These are phyloP conservation scores for Catharus ustulatus DNA, from an alignment of 2,797 vertebrate genomes.

Conservation along the genomic window DNA sequence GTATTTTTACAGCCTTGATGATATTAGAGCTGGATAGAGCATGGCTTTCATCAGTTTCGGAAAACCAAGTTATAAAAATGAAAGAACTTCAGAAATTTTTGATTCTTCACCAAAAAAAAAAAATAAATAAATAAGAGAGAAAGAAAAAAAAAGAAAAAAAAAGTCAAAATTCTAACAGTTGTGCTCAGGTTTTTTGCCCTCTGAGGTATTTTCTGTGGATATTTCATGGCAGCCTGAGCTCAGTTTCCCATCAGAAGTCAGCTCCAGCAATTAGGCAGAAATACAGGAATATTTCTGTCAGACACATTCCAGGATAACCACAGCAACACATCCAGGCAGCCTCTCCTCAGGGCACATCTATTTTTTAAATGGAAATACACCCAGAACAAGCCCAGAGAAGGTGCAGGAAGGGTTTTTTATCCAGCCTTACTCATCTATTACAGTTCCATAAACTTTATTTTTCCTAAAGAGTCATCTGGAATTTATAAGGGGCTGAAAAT, in stretches of 20 bases:
- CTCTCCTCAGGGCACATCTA: not conserved
- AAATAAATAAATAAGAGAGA: no score
- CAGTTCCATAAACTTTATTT: not conserved
- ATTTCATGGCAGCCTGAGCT: not conserved
- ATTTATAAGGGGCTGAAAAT: not conserved
- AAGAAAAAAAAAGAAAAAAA: no score
- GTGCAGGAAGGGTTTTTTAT: not conserved
- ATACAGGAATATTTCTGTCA: not conserved
- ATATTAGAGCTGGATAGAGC: not conserved
- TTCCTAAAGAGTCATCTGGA: not conserved
- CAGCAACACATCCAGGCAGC: not conserved
- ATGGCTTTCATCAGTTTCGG: rapidly evolving
- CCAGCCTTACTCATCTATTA: not conserved
- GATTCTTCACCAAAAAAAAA: not conserved
- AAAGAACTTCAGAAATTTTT: not conserved
- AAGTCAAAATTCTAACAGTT: not conserved
- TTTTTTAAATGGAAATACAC: not conserved
- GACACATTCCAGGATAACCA: not conserved
- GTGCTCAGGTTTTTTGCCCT: not conserved
- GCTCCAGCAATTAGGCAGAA: not conserved
- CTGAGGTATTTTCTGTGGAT: not conserved
- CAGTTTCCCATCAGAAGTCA: not conserved
- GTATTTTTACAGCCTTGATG: not conserved
- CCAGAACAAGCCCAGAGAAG: not conserved
- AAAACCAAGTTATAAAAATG: not conserved